Conservation (phyloP, 2,113 vertebrate genomes). For the Poicephalus gulielmi region DNA sequence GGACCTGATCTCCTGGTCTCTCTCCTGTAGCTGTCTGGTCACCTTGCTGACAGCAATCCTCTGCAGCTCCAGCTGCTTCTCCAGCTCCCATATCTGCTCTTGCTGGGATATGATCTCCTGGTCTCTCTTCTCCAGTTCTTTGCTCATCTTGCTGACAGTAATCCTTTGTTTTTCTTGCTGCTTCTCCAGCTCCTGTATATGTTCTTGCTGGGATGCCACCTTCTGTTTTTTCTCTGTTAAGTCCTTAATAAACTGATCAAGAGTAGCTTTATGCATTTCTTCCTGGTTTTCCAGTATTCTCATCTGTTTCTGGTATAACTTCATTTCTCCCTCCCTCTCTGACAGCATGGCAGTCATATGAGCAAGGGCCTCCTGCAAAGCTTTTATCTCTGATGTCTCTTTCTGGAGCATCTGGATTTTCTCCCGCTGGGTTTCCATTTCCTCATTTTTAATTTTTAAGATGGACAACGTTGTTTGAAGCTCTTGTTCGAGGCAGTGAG, state of each 20-base stretch:
- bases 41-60: neutral
- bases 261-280: slow-evolving; percentile 7
- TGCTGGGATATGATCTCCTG: neutral
- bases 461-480: slow-evolving; percentile 39
- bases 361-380: neutral
- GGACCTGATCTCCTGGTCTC: too few relatives aligned
- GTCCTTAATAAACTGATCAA: neutral
- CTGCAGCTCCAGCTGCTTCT: neutral
- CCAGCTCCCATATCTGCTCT: neutral
- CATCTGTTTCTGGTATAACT: neutral
- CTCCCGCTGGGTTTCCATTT: slow-evolving; percentile 49
- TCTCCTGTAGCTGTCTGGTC: neutral
- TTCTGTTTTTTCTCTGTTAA: slow-evolving; percentile 24
- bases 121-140: slow-evolving; percentile 6
- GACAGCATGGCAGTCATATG: neutral
- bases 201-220: slow-evolving; percentile 1
- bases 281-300: neutral
- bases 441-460: slow-evolving; percentile 67
- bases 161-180: slow-evolving; percentile 12
- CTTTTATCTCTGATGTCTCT: slow-evolving; percentile 29
- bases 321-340: slow-evolving; percentile 9
- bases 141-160: neutral
- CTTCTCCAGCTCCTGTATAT: slow-evolving; percentile 24
- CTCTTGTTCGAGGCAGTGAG: slow-evolving; percentile 64
- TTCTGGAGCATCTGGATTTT: slow-evolving; percentile 63